Evolutionary conservation across 2,113 vertebrate genomes (phyloP).

Genomic region (Uria aalge): DNA sequence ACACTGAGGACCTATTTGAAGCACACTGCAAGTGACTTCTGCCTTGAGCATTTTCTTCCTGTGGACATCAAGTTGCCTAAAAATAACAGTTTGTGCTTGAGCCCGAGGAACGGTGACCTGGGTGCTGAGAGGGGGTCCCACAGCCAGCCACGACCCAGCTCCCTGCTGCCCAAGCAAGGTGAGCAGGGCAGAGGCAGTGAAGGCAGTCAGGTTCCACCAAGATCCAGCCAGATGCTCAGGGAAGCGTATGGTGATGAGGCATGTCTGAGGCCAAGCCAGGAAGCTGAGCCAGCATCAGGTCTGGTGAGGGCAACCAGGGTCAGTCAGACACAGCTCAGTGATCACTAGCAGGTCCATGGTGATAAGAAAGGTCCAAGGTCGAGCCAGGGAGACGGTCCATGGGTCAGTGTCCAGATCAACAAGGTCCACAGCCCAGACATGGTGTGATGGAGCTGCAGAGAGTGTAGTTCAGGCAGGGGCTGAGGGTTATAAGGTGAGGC

Average conservation of each 20-base stretch:
- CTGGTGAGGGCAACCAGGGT: background rate
- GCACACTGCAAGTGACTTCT: background rate
- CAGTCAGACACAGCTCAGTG: background rate
- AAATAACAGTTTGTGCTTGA: background rate
- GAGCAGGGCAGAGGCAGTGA: background rate
- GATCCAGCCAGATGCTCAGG: background rate
- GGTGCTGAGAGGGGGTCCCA: background rate
- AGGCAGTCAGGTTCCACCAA: background rate
- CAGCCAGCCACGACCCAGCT: rapidly evolving
- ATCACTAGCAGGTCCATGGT: background rate
- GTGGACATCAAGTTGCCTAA: background rate
- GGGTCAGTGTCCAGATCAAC: background rate
- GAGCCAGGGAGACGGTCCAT: background rate
- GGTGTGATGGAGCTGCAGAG: background rate
- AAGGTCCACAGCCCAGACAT: background rate
- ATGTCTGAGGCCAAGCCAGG: background rate
- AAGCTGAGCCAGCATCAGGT: background rate
- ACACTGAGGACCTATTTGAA: background rate
- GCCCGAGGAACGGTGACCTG: background rate
- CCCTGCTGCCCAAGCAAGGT: background rate
- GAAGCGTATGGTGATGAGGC: background rate
- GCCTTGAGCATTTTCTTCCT: background rate
- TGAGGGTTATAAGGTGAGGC: background rate
- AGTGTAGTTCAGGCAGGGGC: background rate
- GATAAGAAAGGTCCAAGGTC: background rate